Evolutionary conservation across 1,140 invertebrate species (phyloP), one percentile per base, ranked within the genome.

Genomic region (Tachypleus tridentatus): DNA sequence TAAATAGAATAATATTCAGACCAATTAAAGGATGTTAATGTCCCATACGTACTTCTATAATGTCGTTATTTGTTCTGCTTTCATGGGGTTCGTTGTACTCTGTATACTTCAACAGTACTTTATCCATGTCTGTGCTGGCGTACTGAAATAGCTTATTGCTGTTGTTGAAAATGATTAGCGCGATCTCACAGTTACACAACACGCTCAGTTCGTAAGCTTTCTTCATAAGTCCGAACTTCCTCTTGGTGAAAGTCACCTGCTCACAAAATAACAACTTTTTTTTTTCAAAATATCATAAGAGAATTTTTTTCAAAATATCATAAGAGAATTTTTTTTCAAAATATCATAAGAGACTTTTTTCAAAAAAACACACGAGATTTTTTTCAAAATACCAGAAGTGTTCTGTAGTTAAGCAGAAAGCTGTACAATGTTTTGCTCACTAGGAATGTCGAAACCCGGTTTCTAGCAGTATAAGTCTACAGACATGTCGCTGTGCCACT

Each of bases 71-170:
- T 75, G 97, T 99, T 69, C 98, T 86, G 72, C 92, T 97, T 81
- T 99, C 97, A 79, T 98, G 96, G 9, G 97, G 96, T 82, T 99
- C 97, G 82, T 98, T 98, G 84, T 98, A 98, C 82, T 99, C 96
- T 67, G 97, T 98, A 81, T 99, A 99, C 82, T 98, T 98, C 72
- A 99, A 86, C 70, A 99, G 83, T 72, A 98, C 95, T 81, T 97
- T 97, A 82, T 99, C 96, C 95, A 99, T 98, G 79, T 99, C 95
- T 63, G 95, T 97, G 78, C 91, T 96, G 67, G 94, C 94, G 81
- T 97, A 98, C 81, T 98, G 96, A 79, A 99, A 99, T 66, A 99
- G 83, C 81, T 98, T 97, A 83, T 98, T 98, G 78, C 91, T 93
- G 73, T 91, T 95, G 80, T 95, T 98, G 83, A 99, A 99, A 76